Conservation (phyloP, 2,888 invertebrate genomes). For the Catocala fraxini region DNA sequence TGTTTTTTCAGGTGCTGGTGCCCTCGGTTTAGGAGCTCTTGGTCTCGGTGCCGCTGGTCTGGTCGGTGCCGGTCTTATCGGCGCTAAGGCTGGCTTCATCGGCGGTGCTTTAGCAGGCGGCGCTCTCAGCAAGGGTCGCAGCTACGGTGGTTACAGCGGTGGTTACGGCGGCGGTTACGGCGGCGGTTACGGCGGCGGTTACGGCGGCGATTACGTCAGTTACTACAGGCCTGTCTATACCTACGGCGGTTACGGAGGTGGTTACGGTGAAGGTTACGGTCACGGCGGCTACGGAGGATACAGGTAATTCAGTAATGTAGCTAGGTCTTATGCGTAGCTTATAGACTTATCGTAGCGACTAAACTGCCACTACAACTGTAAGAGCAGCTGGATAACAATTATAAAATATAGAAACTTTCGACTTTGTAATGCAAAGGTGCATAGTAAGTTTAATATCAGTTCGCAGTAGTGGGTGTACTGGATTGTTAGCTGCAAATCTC, state of each 20-base stretch:
- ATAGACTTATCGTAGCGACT: too few species aligned
- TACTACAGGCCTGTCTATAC: slow-evolving; percentile 11
- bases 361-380: too few species aligned
- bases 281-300: slow-evolving; percentile 30
- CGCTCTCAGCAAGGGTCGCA: slow-evolving; percentile 53
- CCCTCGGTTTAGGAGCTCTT: slow-evolving; percentile 56
- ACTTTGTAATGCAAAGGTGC: too few species aligned
- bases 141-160: slow-evolving; percentile 49
- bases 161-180: slow-evolving; percentile 50
- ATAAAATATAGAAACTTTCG: too few species aligned
- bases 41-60: slow-evolving; percentile 68
- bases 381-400: too few species aligned
- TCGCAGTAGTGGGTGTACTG: too few species aligned
- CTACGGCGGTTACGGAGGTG: too few species aligned
- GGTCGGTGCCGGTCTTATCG: slow-evolving; percentile 71
- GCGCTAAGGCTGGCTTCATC: slow-evolving; percentile 72
- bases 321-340: too few species aligned
- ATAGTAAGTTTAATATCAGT: too few species aligned
- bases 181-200: slow-evolving; percentile 53
- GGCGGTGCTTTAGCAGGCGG: slow-evolving; percentile 74
- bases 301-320: slow-evolving; percentile 19
- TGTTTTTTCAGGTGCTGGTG: slow-evolving; percentile 52
- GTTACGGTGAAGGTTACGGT: too few species aligned
- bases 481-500: too few species aligned
- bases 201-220: slow-evolving; percentile 42